A percentile compares a stretch with the other conserved stretches of the same genome.
phyloP scores from a whole-genome alignment of 2,113 vertebrate genomes.

The Sphyrna mokarran region DNA sequence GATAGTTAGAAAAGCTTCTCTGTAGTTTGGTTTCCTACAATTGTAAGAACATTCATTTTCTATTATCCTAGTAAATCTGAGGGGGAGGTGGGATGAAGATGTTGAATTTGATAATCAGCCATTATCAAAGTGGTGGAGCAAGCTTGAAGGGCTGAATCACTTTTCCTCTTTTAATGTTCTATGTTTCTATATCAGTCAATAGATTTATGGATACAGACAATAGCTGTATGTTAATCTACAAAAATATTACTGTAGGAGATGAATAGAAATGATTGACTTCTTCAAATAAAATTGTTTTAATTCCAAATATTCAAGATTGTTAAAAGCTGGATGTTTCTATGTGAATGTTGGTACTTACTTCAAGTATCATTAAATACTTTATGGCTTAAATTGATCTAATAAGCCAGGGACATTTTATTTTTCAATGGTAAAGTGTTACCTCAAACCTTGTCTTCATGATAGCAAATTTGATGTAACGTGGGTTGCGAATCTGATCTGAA shows the following conservation, averaged over 20 bases:
- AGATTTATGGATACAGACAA: neutral
- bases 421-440: neutral
- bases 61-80: neutral
- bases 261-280: neutral
- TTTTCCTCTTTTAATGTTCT: no score
- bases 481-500: neutral
- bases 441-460: neutral
- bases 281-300: neutral
- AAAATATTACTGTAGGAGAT: neutral
- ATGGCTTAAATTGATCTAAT: neutral
- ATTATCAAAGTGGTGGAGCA: no score
- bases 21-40: neutral
- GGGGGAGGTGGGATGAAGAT: no score
- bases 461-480: neutral
- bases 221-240: neutral
- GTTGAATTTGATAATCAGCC: no score
- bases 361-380: neutral
- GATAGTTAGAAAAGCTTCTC: neutral
- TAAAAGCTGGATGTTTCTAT: neutral
- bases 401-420: neutral
- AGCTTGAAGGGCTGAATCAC: no score
- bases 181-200: neutral
- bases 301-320: slow-evolving; percentile 16
- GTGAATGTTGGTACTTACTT: neutral
- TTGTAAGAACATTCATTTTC: neutral